Evolutionary conservation across 2,888 invertebrate genomes (phyloP), one percentile per base, ranked within the genome.

Genomic region (Hydroisotoma schaefferi): DNA sequence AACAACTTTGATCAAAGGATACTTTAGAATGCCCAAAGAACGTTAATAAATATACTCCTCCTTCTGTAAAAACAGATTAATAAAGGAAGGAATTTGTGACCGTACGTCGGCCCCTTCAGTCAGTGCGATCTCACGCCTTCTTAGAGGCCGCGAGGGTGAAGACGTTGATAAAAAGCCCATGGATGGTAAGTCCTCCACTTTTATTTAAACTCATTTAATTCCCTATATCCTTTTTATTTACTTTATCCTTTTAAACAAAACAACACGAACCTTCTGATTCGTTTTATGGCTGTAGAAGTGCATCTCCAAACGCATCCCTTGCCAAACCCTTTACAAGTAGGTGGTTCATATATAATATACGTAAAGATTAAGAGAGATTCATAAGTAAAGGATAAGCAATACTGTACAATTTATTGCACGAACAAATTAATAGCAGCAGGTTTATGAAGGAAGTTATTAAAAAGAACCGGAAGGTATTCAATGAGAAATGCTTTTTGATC

Each of bases 71-170:
- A 12, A 37, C 55, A 72, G 84, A 69, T 75, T 84, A 67, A 82
- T 86, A 68, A 85, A 87, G 75, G 87, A 87, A 69, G 85, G 86
- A 0, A 80, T 87, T 40, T 88, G 88, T 75, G 87, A 88, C 74
- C 78, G 85, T 63, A 83, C 83, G 70, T 84, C 82, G 12, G 88
- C 88, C 12, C 92, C 92, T 2, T 88, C 88, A 51, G 87, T 90
- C 25, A 87, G 88, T 37, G 89, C 90, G 37, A 91, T 92, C 74
- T 89, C 88, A 33, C 81, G 90, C 61, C 81, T 90, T 33, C 81
- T 91, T 47, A 80, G 89, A 61, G 86, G 86, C 49, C 77, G 80
- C 40, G 84, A 84, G 73, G 83, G 84, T n/a, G 84, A 81, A 10
- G 85, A 83, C 67, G 4, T 43, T 26, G 80, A 80, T 59, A 67